Evolutionary conservation across 2,113 vertebrate genomes (phyloP).

Genomic region (Leucosticte australis): DNA sequence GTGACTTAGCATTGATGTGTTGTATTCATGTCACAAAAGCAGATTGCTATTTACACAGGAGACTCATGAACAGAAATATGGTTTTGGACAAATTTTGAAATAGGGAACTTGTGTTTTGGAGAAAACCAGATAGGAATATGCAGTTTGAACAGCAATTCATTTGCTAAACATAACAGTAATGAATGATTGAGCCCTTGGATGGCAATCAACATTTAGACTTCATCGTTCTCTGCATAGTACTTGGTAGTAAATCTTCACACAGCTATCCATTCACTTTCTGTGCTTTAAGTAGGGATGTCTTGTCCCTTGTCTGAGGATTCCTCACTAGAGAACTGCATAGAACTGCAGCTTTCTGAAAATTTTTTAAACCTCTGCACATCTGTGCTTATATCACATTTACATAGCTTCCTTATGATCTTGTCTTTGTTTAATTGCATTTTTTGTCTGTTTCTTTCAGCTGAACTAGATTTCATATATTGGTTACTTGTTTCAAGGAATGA

Average conservation of each 20-base stretch:
- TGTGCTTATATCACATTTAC: not conserved
- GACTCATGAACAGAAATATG: not conserved
- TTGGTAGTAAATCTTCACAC: not conserved
- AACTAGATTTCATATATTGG: not conserved
- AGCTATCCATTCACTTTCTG: not conserved
- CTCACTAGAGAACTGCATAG: not conserved
- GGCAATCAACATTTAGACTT: not conserved
- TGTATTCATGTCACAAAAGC: not conserved
- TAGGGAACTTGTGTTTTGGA: not conserved
- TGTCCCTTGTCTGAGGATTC: not conserved
- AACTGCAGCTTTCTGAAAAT: not conserved
- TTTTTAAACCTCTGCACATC: not conserved
- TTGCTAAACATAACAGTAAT: not conserved
- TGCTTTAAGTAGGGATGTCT: not conserved
- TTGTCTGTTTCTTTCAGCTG: not conserved
- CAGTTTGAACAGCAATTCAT: not conserved
- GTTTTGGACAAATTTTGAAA: not conserved
- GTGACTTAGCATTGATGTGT: not conserved
- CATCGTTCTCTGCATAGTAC: not conserved
- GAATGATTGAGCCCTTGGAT: not conserved
- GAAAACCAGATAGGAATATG: not conserved
- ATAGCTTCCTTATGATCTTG: not conserved
- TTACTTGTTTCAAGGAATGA: not conserved
- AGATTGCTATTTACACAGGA: not conserved
- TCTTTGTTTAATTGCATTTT: not conserved